Conservation (phyloP, 2,113 vertebrate species). For the Seriola quinqueradiata region DNA sequence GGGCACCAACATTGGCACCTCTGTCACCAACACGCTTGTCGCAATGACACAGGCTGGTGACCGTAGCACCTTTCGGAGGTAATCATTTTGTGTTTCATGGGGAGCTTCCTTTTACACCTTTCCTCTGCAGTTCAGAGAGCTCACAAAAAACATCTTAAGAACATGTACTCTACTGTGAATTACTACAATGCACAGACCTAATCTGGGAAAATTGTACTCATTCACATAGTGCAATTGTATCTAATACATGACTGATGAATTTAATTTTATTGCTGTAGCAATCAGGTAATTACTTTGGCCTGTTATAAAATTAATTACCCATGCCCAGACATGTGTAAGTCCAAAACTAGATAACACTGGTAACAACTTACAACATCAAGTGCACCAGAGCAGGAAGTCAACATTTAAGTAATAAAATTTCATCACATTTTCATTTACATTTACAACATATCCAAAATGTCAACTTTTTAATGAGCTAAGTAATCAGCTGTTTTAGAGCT, state of each 20-base stretch:
- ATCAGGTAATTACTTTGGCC: background rate
- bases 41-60: conserved; percentile 95
- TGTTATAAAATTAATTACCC: background rate
- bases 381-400: background rate
- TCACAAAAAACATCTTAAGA: background rate
- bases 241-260: background rate
- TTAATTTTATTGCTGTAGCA: background rate
- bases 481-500: too few relatives aligned
- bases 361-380: background rate
- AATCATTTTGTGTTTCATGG: conserved; percentile 36
- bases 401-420: background rate
- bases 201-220: background rate
- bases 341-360: background rate
- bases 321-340: background rate
- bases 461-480: too few relatives aligned
- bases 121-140: background rate
- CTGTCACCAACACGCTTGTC: conserved; percentile 95
- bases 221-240: background rate
- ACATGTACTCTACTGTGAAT: background rate
- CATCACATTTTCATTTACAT: background rate
- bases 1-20: conserved; percentile 98
- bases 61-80: conserved; percentile 94
- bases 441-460: background rate
- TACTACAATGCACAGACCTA: background rate
- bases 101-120: background rate